phyloP scores from a whole-genome alignment of 2,797 vertebrate genomes.

The Coregonus suidteri region DNA sequence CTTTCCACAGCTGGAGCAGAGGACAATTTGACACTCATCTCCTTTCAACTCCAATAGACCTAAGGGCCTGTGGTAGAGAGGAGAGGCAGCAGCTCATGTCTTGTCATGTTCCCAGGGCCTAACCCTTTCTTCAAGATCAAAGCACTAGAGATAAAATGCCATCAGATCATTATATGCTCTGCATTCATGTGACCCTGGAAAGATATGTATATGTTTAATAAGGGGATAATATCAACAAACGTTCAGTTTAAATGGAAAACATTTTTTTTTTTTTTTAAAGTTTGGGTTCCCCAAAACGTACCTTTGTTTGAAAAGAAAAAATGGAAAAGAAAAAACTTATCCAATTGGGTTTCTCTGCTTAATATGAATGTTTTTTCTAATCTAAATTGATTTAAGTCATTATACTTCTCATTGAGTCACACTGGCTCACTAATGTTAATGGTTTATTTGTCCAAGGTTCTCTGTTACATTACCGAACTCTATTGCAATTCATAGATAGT shows the following conservation, averaged over 20 bases:
- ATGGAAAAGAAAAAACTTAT: neutral
- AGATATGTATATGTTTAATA: slow-evolving; percentile 29
- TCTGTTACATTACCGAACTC: neutral
- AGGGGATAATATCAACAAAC: slow-evolving; percentile 5
- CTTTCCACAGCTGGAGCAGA: neutral
- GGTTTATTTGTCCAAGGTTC: neutral
- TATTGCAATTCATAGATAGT: slow-evolving; percentile 22
- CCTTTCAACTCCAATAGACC: slow-evolving; percentile 28
- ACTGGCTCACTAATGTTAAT: neutral
- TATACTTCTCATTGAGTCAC: neutral
- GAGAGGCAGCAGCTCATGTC: slow-evolving; percentile 43
- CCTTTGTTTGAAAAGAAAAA: neutral
- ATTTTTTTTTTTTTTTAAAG: too few species aligned
- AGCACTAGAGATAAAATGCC: slow-evolving; percentile 45
- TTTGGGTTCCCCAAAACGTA: neutral
- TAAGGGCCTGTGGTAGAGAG: slow-evolving; percentile 40
- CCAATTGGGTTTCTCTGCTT: neutral
- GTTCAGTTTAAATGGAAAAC: too few species aligned
- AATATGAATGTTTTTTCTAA: neutral
- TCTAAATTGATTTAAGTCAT: neutral
- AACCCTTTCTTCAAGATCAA: slow-evolving; percentile 57
- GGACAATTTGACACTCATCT: slow-evolving; percentile 57
- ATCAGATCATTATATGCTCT: slow-evolving; percentile 6
- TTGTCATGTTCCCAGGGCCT: slow-evolving; percentile 50
- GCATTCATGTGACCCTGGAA: slow-evolving; percentile 22